A percentile compares a stretch with the other conserved stretches of the same genome.
Evolutionary conservation across 2,888 invertebrate genomes (phyloP).

Genomic region (Chloroclysta siterata): DNA sequence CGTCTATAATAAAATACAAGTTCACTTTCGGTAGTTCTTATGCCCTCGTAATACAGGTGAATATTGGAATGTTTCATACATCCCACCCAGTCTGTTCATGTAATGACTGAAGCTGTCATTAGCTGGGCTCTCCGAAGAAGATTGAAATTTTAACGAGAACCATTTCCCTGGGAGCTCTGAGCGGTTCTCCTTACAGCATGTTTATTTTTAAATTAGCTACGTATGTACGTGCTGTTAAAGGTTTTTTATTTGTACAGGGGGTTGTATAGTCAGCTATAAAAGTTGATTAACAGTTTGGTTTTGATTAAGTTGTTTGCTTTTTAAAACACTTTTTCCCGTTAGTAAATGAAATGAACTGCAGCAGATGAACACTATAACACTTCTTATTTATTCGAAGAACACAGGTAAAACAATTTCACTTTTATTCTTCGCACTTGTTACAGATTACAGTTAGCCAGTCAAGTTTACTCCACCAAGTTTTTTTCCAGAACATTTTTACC

Average conservation of each 20-base stretch:
- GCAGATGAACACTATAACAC: no score
- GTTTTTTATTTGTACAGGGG: not conserved
- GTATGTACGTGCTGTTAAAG: slow-evolving; percentile 3
- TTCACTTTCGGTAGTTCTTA: slow-evolving; percentile 11
- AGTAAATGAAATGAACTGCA: no score
- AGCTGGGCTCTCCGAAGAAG: slow-evolving; percentile 49
- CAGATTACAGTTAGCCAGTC: no score
- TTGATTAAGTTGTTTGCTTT: no score
- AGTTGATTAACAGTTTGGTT: no score
- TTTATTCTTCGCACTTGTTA: no score
- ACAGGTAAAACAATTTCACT: no score
- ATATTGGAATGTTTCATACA: slow-evolving; percentile 8
- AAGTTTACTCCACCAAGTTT: no score
- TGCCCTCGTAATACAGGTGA: slow-evolving; percentile 16
- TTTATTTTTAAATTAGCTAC: slow-evolving; percentile 33
- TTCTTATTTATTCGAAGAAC: no score
- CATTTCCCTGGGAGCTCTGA: slow-evolving; percentile 50
- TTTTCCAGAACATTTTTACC: no score
- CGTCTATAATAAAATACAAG: slow-evolving; percentile 13
- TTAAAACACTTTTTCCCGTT: no score
- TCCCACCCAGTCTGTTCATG: slow-evolving; percentile 34
- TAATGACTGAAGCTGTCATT: slow-evolving; percentile 59
- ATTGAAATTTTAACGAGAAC: slow-evolving; percentile 67
- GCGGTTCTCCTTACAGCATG: slow-evolving; percentile 19
- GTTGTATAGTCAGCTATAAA: no score